These are phyloP conservation scores for Eupithecia inturbata DNA, from an alignment of 2,888 invertebrate genomes.

Conservation along the genomic window DNA sequence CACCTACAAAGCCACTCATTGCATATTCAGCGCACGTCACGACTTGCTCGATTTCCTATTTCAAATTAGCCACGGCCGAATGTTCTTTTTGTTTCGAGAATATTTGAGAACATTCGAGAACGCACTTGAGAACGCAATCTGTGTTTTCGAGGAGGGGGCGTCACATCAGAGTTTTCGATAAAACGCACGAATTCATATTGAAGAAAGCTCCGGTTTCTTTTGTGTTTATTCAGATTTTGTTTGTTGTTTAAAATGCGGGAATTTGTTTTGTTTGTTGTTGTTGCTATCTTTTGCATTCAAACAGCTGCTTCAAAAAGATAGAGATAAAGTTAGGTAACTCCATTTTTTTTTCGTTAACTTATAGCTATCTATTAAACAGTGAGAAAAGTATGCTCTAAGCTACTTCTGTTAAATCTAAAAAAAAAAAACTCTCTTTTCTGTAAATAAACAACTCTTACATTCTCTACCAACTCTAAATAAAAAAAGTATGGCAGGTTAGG, in stretches of 20 bases:
- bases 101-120: slow-evolving; percentile 35
- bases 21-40: slow-evolving; percentile 69
- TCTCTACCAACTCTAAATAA: too few relatives aligned
- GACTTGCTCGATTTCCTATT: slow-evolving; percentile 80
- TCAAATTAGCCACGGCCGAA: slow-evolving; percentile 81
- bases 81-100: slow-evolving; percentile 77
- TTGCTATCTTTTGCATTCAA: slow-evolving; percentile 1
- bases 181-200: slow-evolving; percentile 55
- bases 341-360: too few relatives aligned
- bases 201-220: slow-evolving; percentile 48
- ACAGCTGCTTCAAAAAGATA: too few relatives aligned
- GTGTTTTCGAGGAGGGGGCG: slow-evolving; percentile 54
- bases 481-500: too few relatives aligned
- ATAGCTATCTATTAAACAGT: too few relatives aligned
- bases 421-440: too few relatives aligned
- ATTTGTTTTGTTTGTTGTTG: slow-evolving; percentile 8
- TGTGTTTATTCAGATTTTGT: slow-evolving; percentile 30
- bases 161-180: slow-evolving; percentile 62
- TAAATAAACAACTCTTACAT: too few relatives aligned
- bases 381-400: too few relatives aligned
- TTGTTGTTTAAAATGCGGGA: slow-evolving; percentile 21
- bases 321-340: too few relatives aligned
- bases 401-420: too few relatives aligned
- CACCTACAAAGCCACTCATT: slow-evolving; percentile 78
- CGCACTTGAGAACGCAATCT: slow-evolving; percentile 59